Base-by-base conservation (phyloP, 37 sponge, comb jelly and placozoan genomes). In the Crambe crambe region DNA sequence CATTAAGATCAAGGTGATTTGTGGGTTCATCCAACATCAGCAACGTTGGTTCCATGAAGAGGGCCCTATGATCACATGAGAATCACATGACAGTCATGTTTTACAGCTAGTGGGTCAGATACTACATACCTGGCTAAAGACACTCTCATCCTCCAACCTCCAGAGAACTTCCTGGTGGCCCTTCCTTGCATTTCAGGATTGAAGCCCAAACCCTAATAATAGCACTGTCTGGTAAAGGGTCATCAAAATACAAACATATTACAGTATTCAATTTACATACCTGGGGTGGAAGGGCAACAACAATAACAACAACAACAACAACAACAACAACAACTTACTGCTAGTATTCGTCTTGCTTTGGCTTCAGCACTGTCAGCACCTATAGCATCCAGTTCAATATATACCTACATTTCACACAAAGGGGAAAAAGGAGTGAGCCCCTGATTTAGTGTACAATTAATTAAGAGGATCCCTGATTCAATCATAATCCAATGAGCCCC, bases 141-240 rank as follows among this genome's bases (percentile, higher is more conserved):
- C 37, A 98, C 99, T 67, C 99, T 83, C 99, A 98, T 98, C 36
- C 99, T 88, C 99, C 99, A 98, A 1, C 99, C 99, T 10, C 99
- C 99, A 32, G 94, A 93, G 78, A 98, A 95, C 75, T 95, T 91
- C 74, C 68, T 77, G 17, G 99, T 98, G 8, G 89, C 84, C 61
- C 99, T 37, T 25, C 79, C 90, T 75, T 98, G 99, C 99, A 98
- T 98, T 75, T 98, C 99, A 38, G 18, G n/a, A 61, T 80, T 93
- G 80, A 98, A 98, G 56, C 96, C 96, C 1, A 98, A 78, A 63
- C 99, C 99, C 92, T 93, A 37, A 0, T 8, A 66, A 65, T 65
- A 80, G 65, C 32, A 80, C 44, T 35, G 17, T 3, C 59, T 26
- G 3, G 20, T 4, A 58, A 12, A 58, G 26, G 25, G 18, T 26